These are phyloP conservation scores for Gallinago jamesoni DNA, from an alignment of 2,113 vertebrate species.

Conservation along the genomic window DNA sequence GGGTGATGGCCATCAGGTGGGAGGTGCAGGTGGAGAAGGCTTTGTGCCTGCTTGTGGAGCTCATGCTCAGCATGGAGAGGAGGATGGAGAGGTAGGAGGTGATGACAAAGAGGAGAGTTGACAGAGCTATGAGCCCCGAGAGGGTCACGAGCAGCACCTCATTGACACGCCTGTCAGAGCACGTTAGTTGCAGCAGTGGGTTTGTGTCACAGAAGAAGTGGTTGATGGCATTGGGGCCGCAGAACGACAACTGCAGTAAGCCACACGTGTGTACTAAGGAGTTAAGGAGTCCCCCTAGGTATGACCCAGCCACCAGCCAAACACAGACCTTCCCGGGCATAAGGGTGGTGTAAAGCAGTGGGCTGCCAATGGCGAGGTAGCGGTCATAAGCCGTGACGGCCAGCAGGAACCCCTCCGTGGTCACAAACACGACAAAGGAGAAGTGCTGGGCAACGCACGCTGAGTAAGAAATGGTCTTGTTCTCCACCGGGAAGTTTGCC, in stretches of 20 bases:
- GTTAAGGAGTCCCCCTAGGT: neutral
- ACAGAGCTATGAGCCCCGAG: neutral
- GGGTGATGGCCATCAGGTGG: neutral
- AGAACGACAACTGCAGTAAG: neutral
- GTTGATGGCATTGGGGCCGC: neutral
- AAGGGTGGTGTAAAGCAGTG: neutral
- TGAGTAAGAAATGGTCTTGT: neutral
- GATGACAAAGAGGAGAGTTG: neutral
- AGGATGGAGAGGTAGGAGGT: neutral
- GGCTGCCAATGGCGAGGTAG: neutral
- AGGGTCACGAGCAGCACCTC: neutral
- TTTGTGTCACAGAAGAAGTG: neutral
- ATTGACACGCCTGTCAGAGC: neutral
- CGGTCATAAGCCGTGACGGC: neutral
- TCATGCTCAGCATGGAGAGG: neutral
- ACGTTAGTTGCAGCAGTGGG: neutral
- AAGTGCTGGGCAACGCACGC: neutral
- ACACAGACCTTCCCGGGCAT: neutral
- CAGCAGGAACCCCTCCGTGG: neutral
- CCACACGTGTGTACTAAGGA: neutral
- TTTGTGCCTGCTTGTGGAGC: neutral
- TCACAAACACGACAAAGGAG: neutral
- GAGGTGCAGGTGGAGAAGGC: neutral
- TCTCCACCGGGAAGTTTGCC: neutral
- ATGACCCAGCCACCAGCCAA: neutral